Evolutionary conservation across 37 sponge, comb jelly and placozoan genomes (phyloP).

Genomic region (Theonella swinhoei): DNA sequence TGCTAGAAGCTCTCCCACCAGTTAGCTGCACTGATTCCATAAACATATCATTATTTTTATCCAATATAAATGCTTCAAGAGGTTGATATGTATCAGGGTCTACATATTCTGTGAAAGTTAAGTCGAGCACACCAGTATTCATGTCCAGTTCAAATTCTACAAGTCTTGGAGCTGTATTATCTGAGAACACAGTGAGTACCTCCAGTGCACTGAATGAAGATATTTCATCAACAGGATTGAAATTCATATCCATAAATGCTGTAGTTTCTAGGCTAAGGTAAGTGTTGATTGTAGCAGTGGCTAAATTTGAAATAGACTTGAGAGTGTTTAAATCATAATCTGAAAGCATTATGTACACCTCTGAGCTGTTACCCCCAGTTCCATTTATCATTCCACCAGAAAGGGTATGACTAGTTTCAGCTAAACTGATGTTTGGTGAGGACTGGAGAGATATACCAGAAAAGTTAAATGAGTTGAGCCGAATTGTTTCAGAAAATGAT

Average conservation of each 20-base stretch:
- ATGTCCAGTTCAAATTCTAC: constrained; percentile 63
- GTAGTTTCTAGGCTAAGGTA: constrained; percentile 41
- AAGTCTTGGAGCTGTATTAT: constrained; percentile 57
- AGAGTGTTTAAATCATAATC: constrained; percentile 73
- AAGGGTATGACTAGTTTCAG: constrained; percentile 50
- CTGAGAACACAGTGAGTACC: constrained; percentile 27
- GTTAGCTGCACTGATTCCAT: constrained; percentile 32
- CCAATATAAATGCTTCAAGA: constrained; percentile 27
- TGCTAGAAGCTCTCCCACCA: constrained; percentile 48
- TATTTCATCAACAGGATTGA: constrained; percentile 46
- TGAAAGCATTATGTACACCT: constrained; percentile 57
- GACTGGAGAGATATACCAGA: constrained; percentile 59
- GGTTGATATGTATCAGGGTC: constrained; percentile 44
- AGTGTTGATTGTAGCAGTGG: constrained; percentile 48
- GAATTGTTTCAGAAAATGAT: constrained; percentile 81
- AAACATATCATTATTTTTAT: constrained; percentile 9
- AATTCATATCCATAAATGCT: constrained; percentile 73
- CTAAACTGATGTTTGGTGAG: constrained; percentile 9
- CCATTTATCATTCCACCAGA: constrained; percentile 65
- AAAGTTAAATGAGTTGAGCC: constrained; percentile 50
- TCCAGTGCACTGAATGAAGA: constrained; percentile 20
- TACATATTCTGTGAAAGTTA: constrained; percentile 84
- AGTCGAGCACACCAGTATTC: constrained; percentile 60
- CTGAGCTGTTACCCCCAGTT: constrained; percentile 19
- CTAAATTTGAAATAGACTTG: constrained; percentile 58